Base-by-base conservation (phyloP, 2,113 vertebrate species). In the Bucco capensis region DNA sequence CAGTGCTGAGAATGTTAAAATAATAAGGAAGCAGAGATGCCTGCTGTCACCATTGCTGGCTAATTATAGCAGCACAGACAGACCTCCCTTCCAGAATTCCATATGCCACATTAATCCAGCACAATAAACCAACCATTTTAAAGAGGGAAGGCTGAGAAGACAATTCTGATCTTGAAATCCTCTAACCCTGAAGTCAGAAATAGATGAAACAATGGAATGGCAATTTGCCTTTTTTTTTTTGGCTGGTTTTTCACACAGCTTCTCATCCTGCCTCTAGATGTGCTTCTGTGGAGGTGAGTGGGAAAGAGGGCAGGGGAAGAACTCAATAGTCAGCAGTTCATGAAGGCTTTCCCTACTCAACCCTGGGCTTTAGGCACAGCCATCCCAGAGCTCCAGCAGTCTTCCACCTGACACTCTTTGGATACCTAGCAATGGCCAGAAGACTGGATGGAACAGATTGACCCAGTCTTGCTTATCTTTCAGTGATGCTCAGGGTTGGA, bases 11-110 rank as follows among this genome's bases (percentile, higher is more conserved):
- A 57, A 69, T 77, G 88, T 92, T 53, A 31, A 88, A 90, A 79
- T 73, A 56, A 87, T 79, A 56, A 90, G 66, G 86, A 40, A 85
- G 76, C 76, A 65, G 44, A 90, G 89, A 75, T 44, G 76, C 86
- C 89, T 92, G 91, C 89, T 95, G 89, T 72, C 89, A 93, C 76
- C 76, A 35, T 4, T 22, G 24, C 7, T 37, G 57, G 67, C 86
- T 86, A 83, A 90, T 83, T 86, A 90, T 21, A 88, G 91, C 72
- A 83, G 91, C 54, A 27, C 1, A 53, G 89, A 30, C 91, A 73
- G 86, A 61, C 83, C 83, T 75, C 72, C 86, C 64, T 57, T 51
- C 28, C 86, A 90, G 58, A 93, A 92, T 86, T 83, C 89, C 89
- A 73, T 73, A 61, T 76, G 76, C 40, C 5, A 1, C 21, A 40